phyloP scores from a whole-genome alignment of 2,113 vertebrate genomes.

The Xenus cinereus region DNA sequence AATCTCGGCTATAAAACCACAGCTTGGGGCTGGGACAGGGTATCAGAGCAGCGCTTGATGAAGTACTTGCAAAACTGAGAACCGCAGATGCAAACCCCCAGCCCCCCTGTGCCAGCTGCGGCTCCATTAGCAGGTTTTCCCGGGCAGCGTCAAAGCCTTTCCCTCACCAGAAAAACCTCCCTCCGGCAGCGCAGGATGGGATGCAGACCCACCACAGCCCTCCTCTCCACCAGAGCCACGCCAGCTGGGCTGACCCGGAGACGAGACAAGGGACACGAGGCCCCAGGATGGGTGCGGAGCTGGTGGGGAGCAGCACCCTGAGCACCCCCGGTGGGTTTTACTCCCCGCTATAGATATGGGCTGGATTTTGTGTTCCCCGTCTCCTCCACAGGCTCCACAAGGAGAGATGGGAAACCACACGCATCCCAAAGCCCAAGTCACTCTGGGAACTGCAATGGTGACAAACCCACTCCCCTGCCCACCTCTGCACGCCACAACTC shows the following conservation, averaged over 20 bases:
- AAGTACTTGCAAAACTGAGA: neutral
- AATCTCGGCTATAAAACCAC: neutral
- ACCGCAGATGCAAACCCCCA: neutral
- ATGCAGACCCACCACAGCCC: accelerated
- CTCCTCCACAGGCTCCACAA: accelerated
- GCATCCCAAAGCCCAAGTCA: neutral
- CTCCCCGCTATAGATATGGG: accelerated
- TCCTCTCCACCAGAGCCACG: no score
- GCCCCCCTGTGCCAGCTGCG: accelerated
- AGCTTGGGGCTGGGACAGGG: neutral
- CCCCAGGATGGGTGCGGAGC: accelerated
- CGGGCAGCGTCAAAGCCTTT: neutral
- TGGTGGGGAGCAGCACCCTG: neutral
- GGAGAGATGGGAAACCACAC: accelerated
- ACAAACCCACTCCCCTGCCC: neutral
- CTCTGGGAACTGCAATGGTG: neutral
- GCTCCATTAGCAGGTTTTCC: neutral
- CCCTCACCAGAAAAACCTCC: neutral
- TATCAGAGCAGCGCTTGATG: accelerated
- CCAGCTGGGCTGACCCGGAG: neutral
- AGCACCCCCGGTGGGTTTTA: neutral
- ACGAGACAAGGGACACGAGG: accelerated
- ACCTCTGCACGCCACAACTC: neutral
- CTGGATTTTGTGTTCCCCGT: neutral
- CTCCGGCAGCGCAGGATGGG: accelerated